Percentiles rank a stretch among this genome's conserved stretches.
Conservation (phyloP, 2,888 invertebrate species). For the Clostera curtula region DNA sequence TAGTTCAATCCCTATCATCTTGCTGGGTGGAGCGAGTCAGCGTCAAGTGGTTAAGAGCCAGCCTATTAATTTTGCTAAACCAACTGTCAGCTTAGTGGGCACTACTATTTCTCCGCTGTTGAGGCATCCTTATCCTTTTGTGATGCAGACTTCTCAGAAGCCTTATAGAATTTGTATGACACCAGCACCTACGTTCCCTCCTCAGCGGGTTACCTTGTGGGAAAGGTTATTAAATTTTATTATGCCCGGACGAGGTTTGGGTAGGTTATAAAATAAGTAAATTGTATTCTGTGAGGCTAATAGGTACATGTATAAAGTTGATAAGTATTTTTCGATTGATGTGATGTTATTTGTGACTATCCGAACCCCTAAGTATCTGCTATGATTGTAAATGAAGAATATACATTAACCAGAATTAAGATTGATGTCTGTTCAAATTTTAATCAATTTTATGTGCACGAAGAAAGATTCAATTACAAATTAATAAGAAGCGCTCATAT, state of each 20-base stretch:
- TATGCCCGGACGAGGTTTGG: conserved; percentile 36
- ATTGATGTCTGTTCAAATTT: too few relatives aligned
- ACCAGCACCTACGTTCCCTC: conserved; percentile 27
- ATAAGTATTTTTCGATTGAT: too few relatives aligned
- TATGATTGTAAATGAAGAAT: too few relatives aligned
- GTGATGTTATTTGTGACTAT: too few relatives aligned
- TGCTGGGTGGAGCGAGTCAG: conserved; percentile 52
- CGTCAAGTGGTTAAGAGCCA: conserved; percentile 41
- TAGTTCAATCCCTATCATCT: conserved; percentile 43
- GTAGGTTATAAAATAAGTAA: conserved; percentile 17
- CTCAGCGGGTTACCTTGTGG: conserved; percentile 44
- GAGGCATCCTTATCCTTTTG: conserved; percentile 59
- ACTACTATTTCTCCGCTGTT: conserved; percentile 49
- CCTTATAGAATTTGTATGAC: conserved; percentile 56
- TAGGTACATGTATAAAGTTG: too few relatives aligned
- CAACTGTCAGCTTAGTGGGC: conserved; percentile 50
- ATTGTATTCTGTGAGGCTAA: too few relatives aligned
- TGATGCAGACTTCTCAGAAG: conserved; percentile 37
- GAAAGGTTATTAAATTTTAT: conserved; percentile 49
- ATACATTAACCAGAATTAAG: too few relatives aligned
- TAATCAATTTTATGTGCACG: too few relatives aligned
- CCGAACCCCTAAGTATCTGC: too few relatives aligned
- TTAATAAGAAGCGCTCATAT: too few relatives aligned
- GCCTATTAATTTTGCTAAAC: conserved; percentile 38
- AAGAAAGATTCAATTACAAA: too few relatives aligned